Evolutionary conservation across 2,113 vertebrate species (phyloP).

Genomic region (Thamnaconus septentrionalis): DNA sequence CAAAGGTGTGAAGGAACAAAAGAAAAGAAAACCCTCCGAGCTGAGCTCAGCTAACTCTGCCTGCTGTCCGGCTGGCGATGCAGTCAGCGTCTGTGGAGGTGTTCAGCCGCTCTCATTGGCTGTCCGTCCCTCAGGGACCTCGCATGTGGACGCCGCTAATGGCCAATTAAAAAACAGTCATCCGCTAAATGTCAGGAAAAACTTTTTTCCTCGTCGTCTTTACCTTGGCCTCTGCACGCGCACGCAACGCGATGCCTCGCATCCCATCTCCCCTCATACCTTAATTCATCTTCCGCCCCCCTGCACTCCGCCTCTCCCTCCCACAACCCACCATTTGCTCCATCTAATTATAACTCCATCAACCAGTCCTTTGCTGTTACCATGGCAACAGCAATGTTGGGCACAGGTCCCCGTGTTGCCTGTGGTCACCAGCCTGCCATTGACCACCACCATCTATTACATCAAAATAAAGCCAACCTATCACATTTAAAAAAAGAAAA

Average conservation of each 20-base stretch:
- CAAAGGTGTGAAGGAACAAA: constrained; percentile 41
- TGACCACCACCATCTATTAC: constrained; percentile 26
- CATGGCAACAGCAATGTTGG: constrained; percentile 73
- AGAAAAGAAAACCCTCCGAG: constrained; percentile 44
- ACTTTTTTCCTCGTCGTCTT: constrained; percentile 50
- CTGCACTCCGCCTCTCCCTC: constrained; percentile 59
- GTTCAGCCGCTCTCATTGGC: constrained; percentile 57
- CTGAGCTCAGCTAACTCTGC: constrained; percentile 37
- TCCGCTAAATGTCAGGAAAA: constrained; percentile 47
- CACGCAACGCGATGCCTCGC: constrained; percentile 34
- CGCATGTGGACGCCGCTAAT: no score
- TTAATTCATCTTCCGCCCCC: constrained; percentile 66
- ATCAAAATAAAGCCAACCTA: constrained; percentile 31
- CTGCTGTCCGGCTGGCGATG: constrained; percentile 40
- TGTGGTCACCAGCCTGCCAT: constrained; percentile 35
- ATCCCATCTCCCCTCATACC: constrained; percentile 47
- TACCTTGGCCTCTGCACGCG: constrained; percentile 24
- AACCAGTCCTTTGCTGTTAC: constrained; percentile 67
- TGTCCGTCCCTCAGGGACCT: constrained; percentile 39
- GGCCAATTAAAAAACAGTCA: neutral
- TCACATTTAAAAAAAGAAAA: neutral
- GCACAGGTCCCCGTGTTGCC: constrained; percentile 53
- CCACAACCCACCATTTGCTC: constrained; percentile 67
- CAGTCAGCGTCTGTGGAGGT: constrained; percentile 64
- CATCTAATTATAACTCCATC: constrained; percentile 74